Conservation (phyloP, 2,797 vertebrate genomes). For the Clamator glandarius region DNA sequence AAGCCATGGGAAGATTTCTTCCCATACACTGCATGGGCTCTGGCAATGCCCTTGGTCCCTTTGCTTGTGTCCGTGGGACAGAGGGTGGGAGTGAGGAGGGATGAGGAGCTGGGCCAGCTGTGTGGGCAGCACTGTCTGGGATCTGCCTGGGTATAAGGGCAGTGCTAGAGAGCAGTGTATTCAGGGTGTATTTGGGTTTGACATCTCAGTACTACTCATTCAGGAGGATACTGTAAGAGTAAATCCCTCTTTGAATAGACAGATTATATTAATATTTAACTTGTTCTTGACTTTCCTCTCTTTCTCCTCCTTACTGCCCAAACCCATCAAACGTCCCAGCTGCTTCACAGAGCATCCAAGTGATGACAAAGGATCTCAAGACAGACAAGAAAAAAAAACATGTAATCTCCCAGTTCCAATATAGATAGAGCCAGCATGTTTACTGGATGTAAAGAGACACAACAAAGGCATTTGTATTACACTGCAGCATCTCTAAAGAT, state of each 20-base stretch:
- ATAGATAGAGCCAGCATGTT: background rate
- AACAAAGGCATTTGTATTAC: background rate
- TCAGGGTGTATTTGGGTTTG: background rate
- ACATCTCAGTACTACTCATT: background rate
- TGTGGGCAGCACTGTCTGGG: background rate
- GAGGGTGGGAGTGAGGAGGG: background rate
- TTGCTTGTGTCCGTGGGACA: accelerated
- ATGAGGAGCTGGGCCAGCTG: background rate
- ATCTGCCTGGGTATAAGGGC: background rate
- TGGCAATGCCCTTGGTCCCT: background rate
- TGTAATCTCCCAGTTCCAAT: background rate
- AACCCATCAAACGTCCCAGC: background rate
- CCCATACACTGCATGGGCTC: accelerated
- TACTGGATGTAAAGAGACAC: background rate
- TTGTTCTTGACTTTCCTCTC: background rate
- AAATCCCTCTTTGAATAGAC: background rate
- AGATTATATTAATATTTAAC: background rate
- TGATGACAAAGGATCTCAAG: background rate
- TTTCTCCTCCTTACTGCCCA: background rate
- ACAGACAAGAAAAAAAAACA: background rate
- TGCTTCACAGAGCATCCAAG: background rate
- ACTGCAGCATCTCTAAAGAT: background rate
- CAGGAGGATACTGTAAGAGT: background rate
- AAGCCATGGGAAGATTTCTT: background rate
- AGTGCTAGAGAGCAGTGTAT: background rate